Evolutionary conservation across 2,113 vertebrate species (phyloP), one percentile per base, ranked within the genome.

Genomic region (Phyllostomus hastatus): DNA sequence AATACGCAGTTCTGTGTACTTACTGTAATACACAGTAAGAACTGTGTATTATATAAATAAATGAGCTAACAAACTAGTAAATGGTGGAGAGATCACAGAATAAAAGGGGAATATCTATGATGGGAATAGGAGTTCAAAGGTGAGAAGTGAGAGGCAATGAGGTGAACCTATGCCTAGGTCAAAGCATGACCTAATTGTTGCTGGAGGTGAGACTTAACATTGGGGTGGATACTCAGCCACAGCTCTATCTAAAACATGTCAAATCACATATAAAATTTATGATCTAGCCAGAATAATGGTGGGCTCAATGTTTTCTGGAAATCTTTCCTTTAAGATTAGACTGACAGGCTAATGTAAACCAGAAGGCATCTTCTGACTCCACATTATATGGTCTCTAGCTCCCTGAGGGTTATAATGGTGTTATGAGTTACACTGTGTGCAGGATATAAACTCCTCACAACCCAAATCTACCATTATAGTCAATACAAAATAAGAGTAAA

Each of bases 401-500:
- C 19, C 90, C 75, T 43, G 38, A 87, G 70, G 69, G 93, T 96
- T 97, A 96, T 95, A 69, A 73, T 76, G 82, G 69, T 93, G 70
- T 22, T 90, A 5, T 52, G n/a, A 95, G 33, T 66, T 90, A 35
- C 35, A 41, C 54, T 38, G 92, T 35, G 72, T 91, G 70, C 46
- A 76, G 79, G 54, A 96, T 69, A 59, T 92, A 78, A 98, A 96
- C 28, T 85, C 2, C 70, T 96, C 43, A 94, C 41, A 95, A 88
- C 7, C 20, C 33, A 85, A 91, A 3, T 59, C 83, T 78, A 11
- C 35, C 80, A 24, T 97, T 97, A 84, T 95, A 97, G 97, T 91
- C 97, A 98, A 96, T 96, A 84, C 43, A 67, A 98, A 98, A 95
- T 95, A 94, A 81, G 26, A 79, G 20, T 20, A 80, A 35, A 94